A percentile compares a stretch with the other conserved stretches of the same genome.
Conservation (phyloP, 2,797 vertebrate genomes). For the Cryptoprocta ferox region DNA sequence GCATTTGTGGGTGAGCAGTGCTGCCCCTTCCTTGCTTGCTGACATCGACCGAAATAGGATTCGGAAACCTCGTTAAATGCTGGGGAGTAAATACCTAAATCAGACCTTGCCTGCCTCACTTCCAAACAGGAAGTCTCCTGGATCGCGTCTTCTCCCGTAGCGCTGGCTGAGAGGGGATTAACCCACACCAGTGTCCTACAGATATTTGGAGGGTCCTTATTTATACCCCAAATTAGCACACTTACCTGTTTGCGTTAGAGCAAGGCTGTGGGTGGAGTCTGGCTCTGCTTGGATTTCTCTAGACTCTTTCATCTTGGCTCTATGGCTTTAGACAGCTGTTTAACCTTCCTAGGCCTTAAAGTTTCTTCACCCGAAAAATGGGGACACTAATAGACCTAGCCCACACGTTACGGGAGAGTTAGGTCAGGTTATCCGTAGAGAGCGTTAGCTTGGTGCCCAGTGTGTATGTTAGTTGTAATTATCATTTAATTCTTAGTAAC, state of each 20-base stretch:
- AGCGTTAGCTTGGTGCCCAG: background rate
- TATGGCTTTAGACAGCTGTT: background rate
- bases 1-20: background rate
- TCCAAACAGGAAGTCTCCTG: background rate
- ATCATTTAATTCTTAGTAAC: no score
- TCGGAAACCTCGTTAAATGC: background rate
- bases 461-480: background rate
- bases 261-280: background rate
- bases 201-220: background rate
- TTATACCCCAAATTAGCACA: background rate
- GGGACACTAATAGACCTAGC: background rate
- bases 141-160: background rate
- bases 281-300: background rate
- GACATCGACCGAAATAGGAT: background rate
- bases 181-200: rapidly evolving
- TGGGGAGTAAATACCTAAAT: background rate
- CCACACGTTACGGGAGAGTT: background rate
- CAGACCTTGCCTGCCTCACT: background rate
- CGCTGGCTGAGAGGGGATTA: background rate
- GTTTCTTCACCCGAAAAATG: background rate
- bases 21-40: background rate
- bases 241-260: background rate
- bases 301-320: background rate
- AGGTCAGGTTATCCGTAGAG: background rate
- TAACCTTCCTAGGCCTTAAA: background rate